A percentile compares a stretch with the other conserved stretches of the same genome.
Conservation (phyloP, 2,797 vertebrate genomes). For the Mormyrus hasselquistii region DNA sequence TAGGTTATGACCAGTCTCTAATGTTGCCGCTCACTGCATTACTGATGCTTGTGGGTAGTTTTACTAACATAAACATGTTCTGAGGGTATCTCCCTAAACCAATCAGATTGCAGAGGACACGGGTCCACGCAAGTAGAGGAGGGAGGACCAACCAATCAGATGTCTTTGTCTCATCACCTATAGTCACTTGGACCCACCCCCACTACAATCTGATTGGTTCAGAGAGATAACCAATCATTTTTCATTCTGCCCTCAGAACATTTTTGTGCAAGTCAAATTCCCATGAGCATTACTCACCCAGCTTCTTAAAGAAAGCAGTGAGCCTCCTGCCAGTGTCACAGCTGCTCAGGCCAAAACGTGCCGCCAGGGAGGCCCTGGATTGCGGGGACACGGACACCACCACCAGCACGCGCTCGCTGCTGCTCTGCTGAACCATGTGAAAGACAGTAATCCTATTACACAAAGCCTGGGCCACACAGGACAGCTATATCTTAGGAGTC, state of each 20-base stretch:
- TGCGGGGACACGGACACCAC: slow-evolving; percentile 68
- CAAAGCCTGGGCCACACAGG: background rate
- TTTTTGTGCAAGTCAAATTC: background rate
- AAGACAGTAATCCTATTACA: background rate
- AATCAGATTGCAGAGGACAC: background rate
- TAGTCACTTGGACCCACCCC: background rate
- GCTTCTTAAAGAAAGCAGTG: slow-evolving; percentile 75
- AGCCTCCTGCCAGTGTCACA: slow-evolving; percentile 74
- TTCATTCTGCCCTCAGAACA: background rate
- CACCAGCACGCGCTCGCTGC: slow-evolving; percentile 51
- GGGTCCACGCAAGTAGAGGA: background rate
- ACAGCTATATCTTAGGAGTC: background rate
- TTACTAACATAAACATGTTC: background rate
- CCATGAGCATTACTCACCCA: slow-evolving; percentile 49
- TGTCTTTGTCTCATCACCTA: background rate
- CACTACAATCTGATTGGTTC: background rate
- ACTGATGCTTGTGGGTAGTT: slow-evolving; percentile 43
- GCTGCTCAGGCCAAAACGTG: slow-evolving; percentile 58
- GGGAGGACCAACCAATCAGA: background rate
- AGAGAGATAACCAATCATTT: background rate
- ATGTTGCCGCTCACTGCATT: background rate
- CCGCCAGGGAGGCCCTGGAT: slow-evolving; percentile 65
- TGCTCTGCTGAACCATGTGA: slow-evolving; percentile 51
- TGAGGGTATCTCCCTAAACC: background rate
- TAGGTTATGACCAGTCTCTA: background rate